Evolutionary conservation across 1,140 invertebrate species (phyloP).

Genomic region (Alviniconcha marisindica): DNA sequence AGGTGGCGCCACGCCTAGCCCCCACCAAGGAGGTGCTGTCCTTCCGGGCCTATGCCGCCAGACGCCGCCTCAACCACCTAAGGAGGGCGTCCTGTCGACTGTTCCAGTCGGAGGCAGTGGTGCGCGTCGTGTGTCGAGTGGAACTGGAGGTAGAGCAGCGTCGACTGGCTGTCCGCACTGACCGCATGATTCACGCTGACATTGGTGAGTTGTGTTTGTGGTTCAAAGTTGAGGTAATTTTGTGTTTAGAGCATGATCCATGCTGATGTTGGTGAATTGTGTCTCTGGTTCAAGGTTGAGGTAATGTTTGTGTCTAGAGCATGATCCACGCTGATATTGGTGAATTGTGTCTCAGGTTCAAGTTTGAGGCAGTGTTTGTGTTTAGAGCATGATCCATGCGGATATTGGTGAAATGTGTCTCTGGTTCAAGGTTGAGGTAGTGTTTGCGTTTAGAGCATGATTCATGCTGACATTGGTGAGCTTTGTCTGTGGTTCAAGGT

Average conservation of each 20-base stretch:
- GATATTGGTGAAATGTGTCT: slow-evolving; percentile 74
- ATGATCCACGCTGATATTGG: slow-evolving; percentile 77
- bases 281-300: no score
- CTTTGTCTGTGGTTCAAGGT: no score
- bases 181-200: slow-evolving; percentile 77
- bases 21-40: slow-evolving; percentile 78
- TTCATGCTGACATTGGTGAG: no score
- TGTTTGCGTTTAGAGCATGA: no score
- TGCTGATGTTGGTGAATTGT: slow-evolving; percentile 74
- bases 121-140: slow-evolving; percentile 72
- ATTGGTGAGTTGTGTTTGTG: slow-evolving; percentile 67
- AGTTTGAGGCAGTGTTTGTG: no score
- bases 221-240: no score
- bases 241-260: slow-evolving; percentile 72
- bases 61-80: slow-evolving; percentile 74
- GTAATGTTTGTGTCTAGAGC: slow-evolving; percentile 55
- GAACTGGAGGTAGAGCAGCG: slow-evolving; percentile 76
- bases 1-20: slow-evolving; percentile 59
- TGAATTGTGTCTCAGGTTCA: no score
- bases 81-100: slow-evolving; percentile 74
- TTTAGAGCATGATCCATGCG: slow-evolving; percentile 76
- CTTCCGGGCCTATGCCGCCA: slow-evolving; percentile 75
- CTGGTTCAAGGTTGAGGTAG: neutral
- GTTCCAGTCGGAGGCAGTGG: slow-evolving; percentile 75
- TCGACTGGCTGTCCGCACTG: slow-evolving; percentile 74